Evolutionary conservation across 2,888 invertebrate species (phyloP).

Genomic region (Phaonia tiefii): DNA sequence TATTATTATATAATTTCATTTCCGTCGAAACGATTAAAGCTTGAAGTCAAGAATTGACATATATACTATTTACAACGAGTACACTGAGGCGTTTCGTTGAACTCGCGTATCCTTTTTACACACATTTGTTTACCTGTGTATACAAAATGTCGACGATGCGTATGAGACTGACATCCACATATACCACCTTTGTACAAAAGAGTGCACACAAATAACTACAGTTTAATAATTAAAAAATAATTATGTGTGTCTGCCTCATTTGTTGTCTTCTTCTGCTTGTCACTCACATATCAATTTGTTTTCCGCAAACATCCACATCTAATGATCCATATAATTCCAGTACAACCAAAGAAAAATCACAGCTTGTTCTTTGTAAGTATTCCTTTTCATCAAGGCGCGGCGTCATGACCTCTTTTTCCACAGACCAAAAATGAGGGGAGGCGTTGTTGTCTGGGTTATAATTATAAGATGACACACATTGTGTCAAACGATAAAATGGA

Average conservation of each 20-base stretch:
- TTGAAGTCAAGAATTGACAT: too few relatives aligned
- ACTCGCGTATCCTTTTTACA: too few relatives aligned
- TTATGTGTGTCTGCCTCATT: slow-evolving; percentile 25
- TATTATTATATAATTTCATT: too few relatives aligned
- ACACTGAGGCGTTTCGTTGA: too few relatives aligned
- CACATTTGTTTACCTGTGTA: too few relatives aligned
- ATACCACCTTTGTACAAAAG: too few relatives aligned
- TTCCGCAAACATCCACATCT: slow-evolving; percentile 18
- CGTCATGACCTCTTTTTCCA: slow-evolving; percentile 4
- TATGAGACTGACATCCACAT: too few relatives aligned
- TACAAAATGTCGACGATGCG: too few relatives aligned
- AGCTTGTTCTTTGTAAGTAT: slow-evolving; percentile 5
- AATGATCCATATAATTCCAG: slow-evolving; percentile 31
- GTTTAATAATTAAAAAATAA: slow-evolving; percentile 4
- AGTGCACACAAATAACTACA: too few relatives aligned
- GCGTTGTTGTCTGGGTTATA: neutral
- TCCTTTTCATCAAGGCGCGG: slow-evolving; percentile 14
- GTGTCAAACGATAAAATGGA: neutral
- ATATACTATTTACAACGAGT: too few relatives aligned
- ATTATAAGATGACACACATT: slow-evolving; percentile 10
- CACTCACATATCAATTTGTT: slow-evolving; percentile 17
- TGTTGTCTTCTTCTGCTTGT: slow-evolving; percentile 3
- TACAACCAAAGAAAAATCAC: neutral
- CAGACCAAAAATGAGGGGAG: neutral
- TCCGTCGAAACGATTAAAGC: too few relatives aligned